Conservation (phyloP, 2,113 vertebrate genomes). For the Clarias macrocephalus region DNA sequence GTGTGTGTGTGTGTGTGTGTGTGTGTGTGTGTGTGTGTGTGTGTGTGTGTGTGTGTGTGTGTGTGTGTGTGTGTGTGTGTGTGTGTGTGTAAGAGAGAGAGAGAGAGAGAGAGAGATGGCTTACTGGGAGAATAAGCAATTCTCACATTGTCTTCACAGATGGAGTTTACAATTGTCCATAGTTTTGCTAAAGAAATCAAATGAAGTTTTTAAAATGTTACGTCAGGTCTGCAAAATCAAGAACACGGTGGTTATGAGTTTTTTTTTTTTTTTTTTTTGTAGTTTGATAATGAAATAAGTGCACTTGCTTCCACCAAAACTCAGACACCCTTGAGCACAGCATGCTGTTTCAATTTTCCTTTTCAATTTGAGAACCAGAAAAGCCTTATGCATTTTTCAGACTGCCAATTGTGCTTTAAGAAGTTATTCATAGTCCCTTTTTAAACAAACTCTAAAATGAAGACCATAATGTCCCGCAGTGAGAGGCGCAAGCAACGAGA, state of each 20-base stretch:
- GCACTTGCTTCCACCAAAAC: conserved; percentile 6
- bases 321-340: conserved; percentile 23
- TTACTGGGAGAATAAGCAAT: neutral
- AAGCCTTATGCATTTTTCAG: conserved; percentile 11
- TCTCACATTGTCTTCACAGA: neutral
- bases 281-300: conserved; percentile 43
- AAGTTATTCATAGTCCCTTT: conserved; percentile 13
- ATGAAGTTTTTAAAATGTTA: conserved; percentile 21
- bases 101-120: neutral
- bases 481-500: neutral
- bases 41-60: neutral
- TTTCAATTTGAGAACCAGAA: neutral
- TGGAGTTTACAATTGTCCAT: conserved; percentile 20
- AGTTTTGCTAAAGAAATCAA: conserved; percentile 33
- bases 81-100: neutral
- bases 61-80: conserved; percentile 6
- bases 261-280: neutral
- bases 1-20: conserved; percentile 1
- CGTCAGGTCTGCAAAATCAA: conserved; percentile 25
- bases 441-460: neutral
- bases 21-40: conserved; percentile 3
- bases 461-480: neutral
- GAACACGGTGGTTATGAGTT: neutral
- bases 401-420: conserved; percentile 12
- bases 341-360: conserved; percentile 15